phyloP scores from a whole-genome alignment of 2,888 invertebrate genomes.

The Leptinotarsa rubiginosa region DNA sequence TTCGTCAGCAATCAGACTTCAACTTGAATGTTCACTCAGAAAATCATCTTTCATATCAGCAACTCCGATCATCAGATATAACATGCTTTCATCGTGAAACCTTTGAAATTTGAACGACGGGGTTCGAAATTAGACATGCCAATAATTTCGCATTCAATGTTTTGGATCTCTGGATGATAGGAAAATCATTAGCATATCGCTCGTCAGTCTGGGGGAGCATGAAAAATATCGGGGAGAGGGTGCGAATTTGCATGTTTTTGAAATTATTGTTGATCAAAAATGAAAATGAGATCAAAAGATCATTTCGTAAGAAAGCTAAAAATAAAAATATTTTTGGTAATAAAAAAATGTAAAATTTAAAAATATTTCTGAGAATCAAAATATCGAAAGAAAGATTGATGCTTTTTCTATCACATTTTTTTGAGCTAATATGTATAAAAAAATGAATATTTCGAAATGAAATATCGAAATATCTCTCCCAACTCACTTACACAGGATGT shows the following conservation, averaged over 20 bases:
- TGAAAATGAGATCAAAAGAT: no score
- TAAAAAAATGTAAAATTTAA: no score
- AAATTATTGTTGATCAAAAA: no score
- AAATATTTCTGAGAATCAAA: no score
- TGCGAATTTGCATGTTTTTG: not conserved
- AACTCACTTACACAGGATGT: no score
- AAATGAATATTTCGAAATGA: no score
- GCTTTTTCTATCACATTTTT: no score
- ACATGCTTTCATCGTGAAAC: not conserved
- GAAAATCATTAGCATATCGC: slow-evolving; percentile 2
- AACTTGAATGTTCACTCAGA: not conserved
- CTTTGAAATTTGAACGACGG: not conserved
- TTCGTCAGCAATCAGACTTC: not conserved
- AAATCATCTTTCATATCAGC: not conserved
- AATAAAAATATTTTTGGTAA: no score
- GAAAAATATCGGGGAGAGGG: not conserved
- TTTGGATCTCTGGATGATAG: not conserved
- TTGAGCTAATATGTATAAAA: no score
- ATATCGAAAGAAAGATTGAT: no score
- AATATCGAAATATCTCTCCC: no score
- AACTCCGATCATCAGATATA: not conserved
- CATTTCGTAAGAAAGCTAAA: no score
- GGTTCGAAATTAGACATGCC: not conserved
- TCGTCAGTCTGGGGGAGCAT: not conserved
- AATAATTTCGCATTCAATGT: slow-evolving; percentile 1